These are phyloP conservation scores for Fringilla coelebs DNA, from an alignment of 2,797 vertebrate species.

Conservation along the genomic window DNA sequence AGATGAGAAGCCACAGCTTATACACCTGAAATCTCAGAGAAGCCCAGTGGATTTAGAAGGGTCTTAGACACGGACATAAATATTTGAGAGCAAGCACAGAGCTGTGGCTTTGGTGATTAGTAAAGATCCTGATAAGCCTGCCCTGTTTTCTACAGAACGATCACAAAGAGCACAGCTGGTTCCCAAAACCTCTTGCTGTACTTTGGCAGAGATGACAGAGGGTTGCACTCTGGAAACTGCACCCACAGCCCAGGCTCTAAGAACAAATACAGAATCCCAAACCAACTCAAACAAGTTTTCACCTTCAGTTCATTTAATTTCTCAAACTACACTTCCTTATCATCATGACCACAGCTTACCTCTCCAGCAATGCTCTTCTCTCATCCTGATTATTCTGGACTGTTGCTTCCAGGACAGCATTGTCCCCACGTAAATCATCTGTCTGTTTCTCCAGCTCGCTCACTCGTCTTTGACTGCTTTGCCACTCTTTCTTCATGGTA, in stretches of 20 bases:
- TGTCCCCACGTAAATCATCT: constrained; percentile 93
- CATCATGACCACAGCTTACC: constrained; percentile 64
- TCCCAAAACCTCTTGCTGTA: background rate
- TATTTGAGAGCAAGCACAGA: background rate
- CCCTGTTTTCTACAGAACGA: background rate
- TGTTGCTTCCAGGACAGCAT: constrained; percentile 95
- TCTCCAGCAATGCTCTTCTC: constrained; percentile 90
- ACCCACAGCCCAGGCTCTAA: background rate
- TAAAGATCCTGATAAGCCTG: background rate
- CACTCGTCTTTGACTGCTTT: constrained; percentile 89
- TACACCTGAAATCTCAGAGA: background rate
- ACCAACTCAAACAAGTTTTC: background rate
- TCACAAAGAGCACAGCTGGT: background rate
- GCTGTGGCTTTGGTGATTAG: background rate
- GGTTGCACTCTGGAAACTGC: background rate
- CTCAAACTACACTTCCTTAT: background rate
- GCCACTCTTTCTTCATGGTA: constrained; percentile 96
- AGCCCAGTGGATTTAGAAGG: background rate
- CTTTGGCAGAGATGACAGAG: background rate
- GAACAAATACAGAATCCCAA: background rate
- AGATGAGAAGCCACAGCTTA: background rate
- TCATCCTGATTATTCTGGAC: constrained; percentile 99
- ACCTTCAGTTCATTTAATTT: background rate
- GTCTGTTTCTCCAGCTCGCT: constrained; percentile 95
- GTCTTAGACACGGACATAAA: background rate